phyloP scores from a whole-genome alignment of 1,140 invertebrate species.

The Laodelphax striatellus region DNA sequence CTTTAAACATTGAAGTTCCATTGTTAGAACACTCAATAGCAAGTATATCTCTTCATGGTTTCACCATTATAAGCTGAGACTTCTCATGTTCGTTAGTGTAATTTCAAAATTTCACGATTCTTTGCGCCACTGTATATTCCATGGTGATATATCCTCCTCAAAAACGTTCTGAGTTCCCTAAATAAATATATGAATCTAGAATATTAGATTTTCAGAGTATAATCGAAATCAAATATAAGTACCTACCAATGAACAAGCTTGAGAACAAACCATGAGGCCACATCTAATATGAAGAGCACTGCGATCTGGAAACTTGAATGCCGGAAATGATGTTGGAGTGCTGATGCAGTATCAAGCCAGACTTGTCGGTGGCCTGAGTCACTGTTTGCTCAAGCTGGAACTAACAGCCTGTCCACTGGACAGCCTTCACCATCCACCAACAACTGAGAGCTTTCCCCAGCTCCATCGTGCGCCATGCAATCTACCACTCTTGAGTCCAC shows the following conservation, averaged over 20 bases:
- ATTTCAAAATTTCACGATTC: too few species aligned
- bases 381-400: conserved; percentile 23
- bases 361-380: not conserved
- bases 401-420: conserved; percentile 52
- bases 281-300: conserved; percentile 57
- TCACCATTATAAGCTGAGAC: too few species aligned
- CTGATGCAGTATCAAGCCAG: not conserved
- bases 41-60: too few species aligned
- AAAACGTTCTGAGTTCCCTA: too few species aligned
- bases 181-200: too few species aligned
- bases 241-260: conserved; percentile 44
- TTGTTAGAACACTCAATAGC: too few species aligned
- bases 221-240: too few species aligned
- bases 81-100: too few species aligned
- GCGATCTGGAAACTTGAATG: conserved; percentile 68
- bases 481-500: conserved; percentile 59
- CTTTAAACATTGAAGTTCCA: too few species aligned
- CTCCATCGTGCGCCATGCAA: conserved; percentile 59
- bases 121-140: too few species aligned
- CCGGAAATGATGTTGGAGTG: conserved; percentile 42
- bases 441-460: conserved; percentile 53
- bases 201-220: too few species aligned
- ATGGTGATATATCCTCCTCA: too few species aligned
- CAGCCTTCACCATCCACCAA: conserved; percentile 56
- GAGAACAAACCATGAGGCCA: conserved; percentile 51